Evolutionary conservation across 2,888 invertebrate genomes (phyloP).

Genomic region (Spodoptera exigua): DNA sequence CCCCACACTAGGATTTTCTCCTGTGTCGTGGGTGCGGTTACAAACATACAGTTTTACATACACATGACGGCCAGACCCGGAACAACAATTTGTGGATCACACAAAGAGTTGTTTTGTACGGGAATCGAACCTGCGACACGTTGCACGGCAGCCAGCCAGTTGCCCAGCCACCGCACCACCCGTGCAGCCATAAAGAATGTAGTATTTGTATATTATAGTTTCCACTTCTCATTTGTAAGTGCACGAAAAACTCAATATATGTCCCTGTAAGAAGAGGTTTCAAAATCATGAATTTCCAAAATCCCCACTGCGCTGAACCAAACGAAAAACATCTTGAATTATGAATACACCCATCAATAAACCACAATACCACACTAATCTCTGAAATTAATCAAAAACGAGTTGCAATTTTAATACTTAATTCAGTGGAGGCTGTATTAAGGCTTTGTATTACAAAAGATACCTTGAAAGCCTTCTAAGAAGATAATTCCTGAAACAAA

Average conservation of each 20-base stretch:
- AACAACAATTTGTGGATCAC: too few species aligned
- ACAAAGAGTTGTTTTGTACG: too few species aligned
- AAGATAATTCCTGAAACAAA: conserved; percentile 76
- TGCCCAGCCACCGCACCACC: too few species aligned
- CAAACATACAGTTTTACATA: too few species aligned
- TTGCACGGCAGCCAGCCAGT: too few species aligned
- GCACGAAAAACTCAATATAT: background rate
- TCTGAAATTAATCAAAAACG: conserved; percentile 60
- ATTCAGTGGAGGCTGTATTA: conserved; percentile 58
- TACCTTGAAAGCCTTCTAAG: conserved; percentile 62
- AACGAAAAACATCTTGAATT: conserved; percentile 52
- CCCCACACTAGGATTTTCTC: too few species aligned
- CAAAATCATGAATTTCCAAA: conserved; percentile 32
- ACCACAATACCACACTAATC: conserved; percentile 56
- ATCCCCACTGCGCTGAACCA: conserved; percentile 36
- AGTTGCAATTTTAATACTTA: conserved; percentile 68
- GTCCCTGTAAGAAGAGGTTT: conserved; percentile 13
- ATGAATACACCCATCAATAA: conserved; percentile 48
- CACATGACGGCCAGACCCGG: too few species aligned
- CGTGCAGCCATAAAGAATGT: too few species aligned
- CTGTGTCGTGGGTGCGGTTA: too few species aligned
- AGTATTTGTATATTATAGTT: too few species aligned
- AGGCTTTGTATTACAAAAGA: conserved; percentile 58
- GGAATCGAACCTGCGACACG: too few species aligned
- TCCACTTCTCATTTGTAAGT: too few species aligned